Evolutionary conservation across 2,797 vertebrate genomes (phyloP), one percentile per base, ranked within the genome.

Genomic region (Chloroceryle inda): DNA sequence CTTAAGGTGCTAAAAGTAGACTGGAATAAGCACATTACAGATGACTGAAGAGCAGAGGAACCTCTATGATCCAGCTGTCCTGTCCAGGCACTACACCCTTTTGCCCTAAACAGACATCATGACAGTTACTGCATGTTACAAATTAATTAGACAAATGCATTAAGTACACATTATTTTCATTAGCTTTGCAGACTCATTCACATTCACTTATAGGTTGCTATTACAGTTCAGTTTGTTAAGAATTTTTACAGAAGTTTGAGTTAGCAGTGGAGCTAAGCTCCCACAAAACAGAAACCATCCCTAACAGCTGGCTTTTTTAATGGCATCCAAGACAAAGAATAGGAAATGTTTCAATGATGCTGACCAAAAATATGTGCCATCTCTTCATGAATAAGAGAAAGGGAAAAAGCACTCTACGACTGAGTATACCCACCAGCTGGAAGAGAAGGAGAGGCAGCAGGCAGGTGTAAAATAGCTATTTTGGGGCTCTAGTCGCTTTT

Each of bases 351-450:
- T 89, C 78, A 72, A 56, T 68, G 68, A 77, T 58, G 58, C 27
- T 91, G 87, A 96, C 88, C 72, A 78, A 85, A 91, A 88, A 93
- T 72, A 94, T 55, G 40, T 61, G 75, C 69, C 56, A 87, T 92
- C 75, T 44, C 87, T 76, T 91, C 84, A 92, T 95, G 59, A 94
- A 92, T 82, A 94, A 95, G 38, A 88, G 58, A 96, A 94, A 75
- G 50, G 22, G 37, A 72, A 92, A 92, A 92, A 94, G 49, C 64
- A 80, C 37, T 85, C 18, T 16, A 92, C 19, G 92, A 82, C 64
- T 77, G 62, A 90, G 49, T 71, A 29, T 55, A 83, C 72, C 94
- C 61, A 96, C 75, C 92, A 94, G 72, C 79, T 92, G 87, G 84
- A 89, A 92, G 49, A 80, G 77, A 67, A 44, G 49, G 27, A 88